phyloP scores from a whole-genome alignment of 2,113 vertebrate species.

The Rhea pennata region DNA sequence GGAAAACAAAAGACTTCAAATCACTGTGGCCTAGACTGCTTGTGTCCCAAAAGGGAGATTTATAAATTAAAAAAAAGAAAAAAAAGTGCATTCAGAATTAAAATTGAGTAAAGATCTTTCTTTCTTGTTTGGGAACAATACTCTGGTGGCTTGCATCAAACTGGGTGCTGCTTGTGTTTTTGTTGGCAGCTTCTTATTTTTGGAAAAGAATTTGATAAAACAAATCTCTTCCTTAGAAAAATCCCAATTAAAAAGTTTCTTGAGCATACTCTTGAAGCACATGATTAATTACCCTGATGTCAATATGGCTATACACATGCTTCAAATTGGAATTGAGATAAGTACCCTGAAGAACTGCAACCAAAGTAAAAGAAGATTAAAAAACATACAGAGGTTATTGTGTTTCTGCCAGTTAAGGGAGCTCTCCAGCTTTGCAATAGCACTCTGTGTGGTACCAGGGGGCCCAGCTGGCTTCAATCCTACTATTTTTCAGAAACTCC shows the following conservation, averaged over 20 bases:
- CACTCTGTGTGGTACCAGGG: background rate
- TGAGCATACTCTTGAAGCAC: slow-evolving; percentile 13
- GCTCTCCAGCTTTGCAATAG: background rate
- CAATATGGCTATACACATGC: background rate
- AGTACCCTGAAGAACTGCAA: background rate
- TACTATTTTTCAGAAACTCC: background rate
- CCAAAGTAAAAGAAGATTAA: background rate
- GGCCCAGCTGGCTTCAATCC: background rate
- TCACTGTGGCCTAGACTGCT: background rate
- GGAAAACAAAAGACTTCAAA: slow-evolving; percentile 15
- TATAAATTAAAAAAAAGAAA: background rate
- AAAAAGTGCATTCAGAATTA: background rate
- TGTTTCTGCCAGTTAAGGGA: background rate
- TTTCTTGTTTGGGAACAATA: background rate
- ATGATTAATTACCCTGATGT: slow-evolving; percentile 3
- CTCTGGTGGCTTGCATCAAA: background rate
- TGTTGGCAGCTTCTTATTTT: background rate
- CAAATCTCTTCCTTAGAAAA: slow-evolving; percentile 3
- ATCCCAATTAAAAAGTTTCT: slow-evolving; percentile 21
- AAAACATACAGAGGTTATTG: background rate
- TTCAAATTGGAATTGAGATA: background rate
- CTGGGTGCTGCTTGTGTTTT: background rate
- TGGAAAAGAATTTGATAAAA: slow-evolving; percentile 12
- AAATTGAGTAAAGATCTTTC: background rate
- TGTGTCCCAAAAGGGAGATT: background rate